phyloP scores from a whole-genome alignment of 2,797 vertebrate genomes.

The Podarcis siculus region DNA sequence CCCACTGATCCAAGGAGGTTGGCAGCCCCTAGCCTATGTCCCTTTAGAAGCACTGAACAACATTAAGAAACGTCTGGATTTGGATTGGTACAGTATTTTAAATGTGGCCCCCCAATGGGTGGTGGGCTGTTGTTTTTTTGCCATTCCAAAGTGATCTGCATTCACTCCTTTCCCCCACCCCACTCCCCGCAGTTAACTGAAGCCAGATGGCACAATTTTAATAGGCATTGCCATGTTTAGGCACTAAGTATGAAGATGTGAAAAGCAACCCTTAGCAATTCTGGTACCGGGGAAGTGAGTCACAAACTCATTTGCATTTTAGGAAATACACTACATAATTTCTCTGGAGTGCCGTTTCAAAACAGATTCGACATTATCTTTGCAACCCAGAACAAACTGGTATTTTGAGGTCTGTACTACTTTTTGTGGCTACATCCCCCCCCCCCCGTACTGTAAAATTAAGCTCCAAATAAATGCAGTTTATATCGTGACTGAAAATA shows the following conservation, averaged over 20 bases:
- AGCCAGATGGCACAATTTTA: background rate
- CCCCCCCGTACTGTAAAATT: background rate
- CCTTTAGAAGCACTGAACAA: background rate
- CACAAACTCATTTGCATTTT: slow-evolving; percentile 17
- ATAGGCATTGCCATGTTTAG: background rate
- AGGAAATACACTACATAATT: slow-evolving; percentile 28
- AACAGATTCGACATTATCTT: slow-evolving; percentile 52
- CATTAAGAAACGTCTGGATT: background rate
- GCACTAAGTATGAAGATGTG: background rate
- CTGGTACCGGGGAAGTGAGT: slow-evolving; percentile 1
- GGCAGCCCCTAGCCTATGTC: background rate
- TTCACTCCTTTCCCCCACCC: background rate
- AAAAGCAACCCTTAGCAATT: slow-evolving; percentile 26
- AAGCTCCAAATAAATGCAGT: background rate
- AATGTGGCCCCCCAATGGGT: background rate
- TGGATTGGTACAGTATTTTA: background rate
- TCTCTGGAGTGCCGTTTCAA: slow-evolving; percentile 46
- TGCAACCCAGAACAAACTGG: slow-evolving; percentile 34
- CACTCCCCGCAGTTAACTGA: background rate
- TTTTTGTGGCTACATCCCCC: background rate
- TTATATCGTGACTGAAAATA: background rate
- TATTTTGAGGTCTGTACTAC: background rate
- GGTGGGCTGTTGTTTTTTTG: background rate
- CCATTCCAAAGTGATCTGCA: background rate
- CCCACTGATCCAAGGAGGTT: no score